Conservation (phyloP, 2,888 invertebrate genomes). For the Yponomeuta plumbellus region DNA sequence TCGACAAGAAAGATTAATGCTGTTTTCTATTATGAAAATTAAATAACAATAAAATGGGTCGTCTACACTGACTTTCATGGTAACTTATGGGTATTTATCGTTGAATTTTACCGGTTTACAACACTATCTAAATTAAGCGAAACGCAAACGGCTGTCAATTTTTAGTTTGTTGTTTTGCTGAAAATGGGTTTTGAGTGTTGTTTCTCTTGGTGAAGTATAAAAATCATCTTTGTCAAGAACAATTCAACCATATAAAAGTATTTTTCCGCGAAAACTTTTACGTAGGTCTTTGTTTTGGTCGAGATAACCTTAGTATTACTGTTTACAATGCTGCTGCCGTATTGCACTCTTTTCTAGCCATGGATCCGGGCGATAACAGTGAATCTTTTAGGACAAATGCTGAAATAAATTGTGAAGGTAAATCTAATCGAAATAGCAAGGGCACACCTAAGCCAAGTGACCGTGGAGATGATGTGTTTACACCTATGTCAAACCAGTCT, state of each 20-base stretch:
- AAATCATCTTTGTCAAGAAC: not conserved
- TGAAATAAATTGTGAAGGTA: conserved; percentile 44
- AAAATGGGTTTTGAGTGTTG: conserved; percentile 2
- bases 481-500: conserved; percentile 46
- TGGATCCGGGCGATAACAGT: conserved; percentile 58
- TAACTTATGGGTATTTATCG: not conserved
- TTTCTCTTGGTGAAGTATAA: not conserved
- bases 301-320: conserved; percentile 18
- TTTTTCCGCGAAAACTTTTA: not conserved
- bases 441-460: conserved; percentile 38
- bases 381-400: conserved; percentile 40
- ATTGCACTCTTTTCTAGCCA: conserved; percentile 46
- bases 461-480: conserved; percentile 49
- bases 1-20: not conserved
- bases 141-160: conserved; percentile 16
- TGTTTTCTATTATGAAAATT: not conserved
- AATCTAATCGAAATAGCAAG: conserved; percentile 40
- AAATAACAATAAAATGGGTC: not conserved
- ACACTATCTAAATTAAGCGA: conserved; percentile 12
- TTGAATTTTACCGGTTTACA: not conserved
- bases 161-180: conserved; percentile 14
- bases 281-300: conserved; percentile 10
- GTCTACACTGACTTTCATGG: not conserved
- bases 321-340: conserved; percentile 65
- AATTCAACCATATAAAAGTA: not conserved